Percentiles rank a stretch among this genome's conserved stretches.
Conservation (phyloP, 2,888 invertebrate genomes). For the Ommatoiulus sabulosus region DNA sequence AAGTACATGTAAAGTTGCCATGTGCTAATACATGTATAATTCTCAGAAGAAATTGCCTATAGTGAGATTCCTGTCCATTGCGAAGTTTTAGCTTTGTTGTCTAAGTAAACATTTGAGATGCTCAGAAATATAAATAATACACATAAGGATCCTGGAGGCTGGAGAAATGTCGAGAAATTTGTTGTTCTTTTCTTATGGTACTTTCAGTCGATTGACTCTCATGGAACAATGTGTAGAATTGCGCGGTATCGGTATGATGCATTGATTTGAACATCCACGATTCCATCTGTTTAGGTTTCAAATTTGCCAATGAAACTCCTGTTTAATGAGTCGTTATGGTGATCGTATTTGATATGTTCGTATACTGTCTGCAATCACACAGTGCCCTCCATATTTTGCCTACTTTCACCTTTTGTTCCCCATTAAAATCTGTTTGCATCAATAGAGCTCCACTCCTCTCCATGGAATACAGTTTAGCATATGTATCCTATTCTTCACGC, state of each 20-base stretch:
- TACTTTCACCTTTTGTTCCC: constrained; percentile 41
- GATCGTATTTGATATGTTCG: not conserved
- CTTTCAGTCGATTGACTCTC: not conserved
- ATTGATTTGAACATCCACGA: not conserved
- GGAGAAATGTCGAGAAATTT: not conserved
- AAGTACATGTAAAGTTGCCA: too few relatives aligned
- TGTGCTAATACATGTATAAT: too few relatives aligned
- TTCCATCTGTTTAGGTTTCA: not conserved
- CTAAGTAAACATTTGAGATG: too few relatives aligned
- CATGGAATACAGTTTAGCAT: constrained; percentile 23
- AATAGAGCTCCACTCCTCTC: constrained; percentile 4
- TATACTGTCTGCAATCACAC: not conserved
- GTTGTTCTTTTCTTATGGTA: not conserved
- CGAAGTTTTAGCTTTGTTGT: too few relatives aligned
- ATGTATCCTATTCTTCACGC: constrained; percentile 25
- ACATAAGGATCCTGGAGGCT: not conserved
- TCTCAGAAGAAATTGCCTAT: too few relatives aligned
- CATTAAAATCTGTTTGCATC: not conserved
- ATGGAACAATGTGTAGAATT: not conserved
- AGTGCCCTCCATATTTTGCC: not conserved
- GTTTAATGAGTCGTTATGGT: not conserved
- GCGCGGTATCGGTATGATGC: not conserved
- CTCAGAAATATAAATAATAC: too few relatives aligned
- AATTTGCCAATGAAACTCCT: not conserved
- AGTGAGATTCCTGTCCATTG: too few relatives aligned